Evolutionary conservation across 2,888 invertebrate species (phyloP).

Genomic region (Plagiodera versicolora): DNA sequence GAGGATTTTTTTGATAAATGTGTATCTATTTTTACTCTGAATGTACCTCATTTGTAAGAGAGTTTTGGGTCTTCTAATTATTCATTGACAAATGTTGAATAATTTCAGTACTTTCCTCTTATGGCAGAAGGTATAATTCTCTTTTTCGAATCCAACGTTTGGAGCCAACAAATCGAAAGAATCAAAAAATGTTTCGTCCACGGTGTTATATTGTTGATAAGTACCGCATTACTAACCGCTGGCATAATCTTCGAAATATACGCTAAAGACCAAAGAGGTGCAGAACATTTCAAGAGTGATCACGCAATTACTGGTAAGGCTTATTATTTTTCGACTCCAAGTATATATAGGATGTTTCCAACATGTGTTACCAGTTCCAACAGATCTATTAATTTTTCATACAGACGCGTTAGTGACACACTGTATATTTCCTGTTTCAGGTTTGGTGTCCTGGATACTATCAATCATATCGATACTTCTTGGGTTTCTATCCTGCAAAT

Average conservation of each 20-base stretch:
- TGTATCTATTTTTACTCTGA: too few species aligned
- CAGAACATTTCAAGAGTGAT: slow-evolving; percentile 4
- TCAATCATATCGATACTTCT: slow-evolving; percentile 31
- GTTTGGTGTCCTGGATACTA: slow-evolving; percentile 38
- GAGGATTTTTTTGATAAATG: too few species aligned
- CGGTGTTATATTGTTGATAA: slow-evolving; percentile 35
- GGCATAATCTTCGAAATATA: slow-evolving; percentile 38
- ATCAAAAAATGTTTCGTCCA: slow-evolving; percentile 40
- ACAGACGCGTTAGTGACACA: too few species aligned
- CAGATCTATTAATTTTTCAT: too few species aligned
- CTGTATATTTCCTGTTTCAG: slow-evolving; percentile 34
- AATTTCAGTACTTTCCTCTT: slow-evolving; percentile 43
- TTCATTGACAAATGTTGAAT: too few species aligned
- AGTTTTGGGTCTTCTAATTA: too few species aligned
- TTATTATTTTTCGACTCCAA: too few species aligned
- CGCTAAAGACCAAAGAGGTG: not conserved
- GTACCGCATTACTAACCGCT: slow-evolving; percentile 32
- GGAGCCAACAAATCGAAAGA: slow-evolving; percentile 36
- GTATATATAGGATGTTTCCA: too few species aligned
- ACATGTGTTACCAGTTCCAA: too few species aligned
- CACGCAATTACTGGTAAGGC: slow-evolving; percentile 22
- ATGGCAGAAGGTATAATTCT: slow-evolving; percentile 44
- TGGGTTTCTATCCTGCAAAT: slow-evolving; percentile 34
- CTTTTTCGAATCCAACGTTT: slow-evolving; percentile 41
- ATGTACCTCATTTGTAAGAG: too few species aligned